These are phyloP conservation scores for Hirtodrosophila cameraria DNA, from an alignment of 2,888 invertebrate species.

Conservation along the genomic window DNA sequence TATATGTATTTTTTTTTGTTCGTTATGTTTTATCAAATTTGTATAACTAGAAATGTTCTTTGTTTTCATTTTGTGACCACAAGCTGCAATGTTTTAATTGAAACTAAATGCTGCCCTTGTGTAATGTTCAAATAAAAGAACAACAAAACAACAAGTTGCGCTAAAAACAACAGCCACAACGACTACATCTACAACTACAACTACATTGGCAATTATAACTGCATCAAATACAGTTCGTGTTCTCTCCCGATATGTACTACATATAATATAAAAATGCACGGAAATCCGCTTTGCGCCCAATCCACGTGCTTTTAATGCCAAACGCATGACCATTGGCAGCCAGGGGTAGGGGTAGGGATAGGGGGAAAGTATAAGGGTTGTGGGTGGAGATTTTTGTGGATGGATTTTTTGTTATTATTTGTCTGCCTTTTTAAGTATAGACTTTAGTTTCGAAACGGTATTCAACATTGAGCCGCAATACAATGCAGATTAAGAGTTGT, in stretches of 20 bases:
- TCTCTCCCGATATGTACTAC: conserved; percentile 10
- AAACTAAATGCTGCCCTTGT: conserved; percentile 78
- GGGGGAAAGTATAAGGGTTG: too few relatives aligned
- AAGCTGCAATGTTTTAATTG: conserved; percentile 79
- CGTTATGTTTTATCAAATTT: conserved; percentile 39
- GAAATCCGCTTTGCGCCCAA: conserved; percentile 77
- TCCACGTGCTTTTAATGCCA: conserved; percentile 62
- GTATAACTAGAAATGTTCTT: conserved; percentile 52
- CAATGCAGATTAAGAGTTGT: conserved; percentile 66
- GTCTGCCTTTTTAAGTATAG: conserved; percentile 62
- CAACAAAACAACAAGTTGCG: conserved; percentile 60
- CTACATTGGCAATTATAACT: conserved; percentile 68
- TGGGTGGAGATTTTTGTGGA: conserved; percentile 26
- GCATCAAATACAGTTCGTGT: conserved; percentile 57
- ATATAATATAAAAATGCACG: conserved; percentile 43
- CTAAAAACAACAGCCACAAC: conserved; percentile 29
- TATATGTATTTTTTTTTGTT: conserved; percentile 3
- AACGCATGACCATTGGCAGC: conserved; percentile 43
- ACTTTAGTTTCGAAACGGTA: conserved; percentile 37
- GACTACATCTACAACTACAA: conserved; percentile 8
- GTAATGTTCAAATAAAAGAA: conserved; percentile 69
- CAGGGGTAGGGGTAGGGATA: background rate
- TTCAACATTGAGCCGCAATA: conserved; percentile 59
- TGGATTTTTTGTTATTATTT: conserved; percentile 56
- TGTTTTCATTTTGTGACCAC: conserved; percentile 58